phyloP scores from a whole-genome alignment of 2,113 vertebrate genomes.

The Osmerus mordax region DNA sequence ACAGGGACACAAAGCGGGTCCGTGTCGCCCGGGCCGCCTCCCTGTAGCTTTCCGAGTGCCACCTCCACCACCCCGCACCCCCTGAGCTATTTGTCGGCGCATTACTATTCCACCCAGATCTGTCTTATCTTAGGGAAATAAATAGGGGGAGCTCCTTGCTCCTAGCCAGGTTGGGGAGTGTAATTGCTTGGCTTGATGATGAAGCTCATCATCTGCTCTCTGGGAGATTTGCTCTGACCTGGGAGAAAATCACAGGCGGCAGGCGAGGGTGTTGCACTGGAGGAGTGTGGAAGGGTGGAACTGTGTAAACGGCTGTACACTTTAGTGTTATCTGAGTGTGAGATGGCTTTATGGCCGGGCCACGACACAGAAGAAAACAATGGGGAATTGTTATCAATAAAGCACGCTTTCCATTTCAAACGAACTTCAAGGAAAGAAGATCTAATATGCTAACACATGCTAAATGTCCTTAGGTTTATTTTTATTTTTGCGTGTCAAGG shows the following conservation, averaged over 20 bases:
- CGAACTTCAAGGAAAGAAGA: too few species aligned
- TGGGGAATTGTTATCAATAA: too few species aligned
- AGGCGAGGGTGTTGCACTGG: background rate
- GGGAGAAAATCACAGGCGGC: slow-evolving; percentile 33
- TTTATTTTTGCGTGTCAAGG: background rate
- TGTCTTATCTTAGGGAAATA: slow-evolving; percentile 61
- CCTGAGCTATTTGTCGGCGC: slow-evolving; percentile 26
- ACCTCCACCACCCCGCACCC: slow-evolving; percentile 44
- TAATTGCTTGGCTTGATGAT: slow-evolving; percentile 63
- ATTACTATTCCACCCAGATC: slow-evolving; percentile 56
- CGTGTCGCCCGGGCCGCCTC: slow-evolving; percentile 31
- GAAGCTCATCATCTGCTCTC: slow-evolving; percentile 61
- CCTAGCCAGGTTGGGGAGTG: slow-evolving; percentile 24
- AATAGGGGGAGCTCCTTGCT: slow-evolving; percentile 38
- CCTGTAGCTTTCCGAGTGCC: slow-evolving; percentile 53
- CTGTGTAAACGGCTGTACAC: slow-evolving; percentile 22
- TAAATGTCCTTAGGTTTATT: background rate
- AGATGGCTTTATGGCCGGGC: too few species aligned
- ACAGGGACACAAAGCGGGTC: slow-evolving; percentile 43
- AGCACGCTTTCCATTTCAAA: too few species aligned
- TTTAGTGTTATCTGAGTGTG: slow-evolving; percentile 37
- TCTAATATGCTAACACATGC: too few species aligned
- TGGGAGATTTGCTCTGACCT: slow-evolving; percentile 49
- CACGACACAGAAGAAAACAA: too few species aligned
- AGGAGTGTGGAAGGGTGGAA: slow-evolving; percentile 15